Evolutionary conservation across 2,113 vertebrate genomes (phyloP), one percentile per base, ranked within the genome.

Genomic region (Burhinus bistriatus): DNA sequence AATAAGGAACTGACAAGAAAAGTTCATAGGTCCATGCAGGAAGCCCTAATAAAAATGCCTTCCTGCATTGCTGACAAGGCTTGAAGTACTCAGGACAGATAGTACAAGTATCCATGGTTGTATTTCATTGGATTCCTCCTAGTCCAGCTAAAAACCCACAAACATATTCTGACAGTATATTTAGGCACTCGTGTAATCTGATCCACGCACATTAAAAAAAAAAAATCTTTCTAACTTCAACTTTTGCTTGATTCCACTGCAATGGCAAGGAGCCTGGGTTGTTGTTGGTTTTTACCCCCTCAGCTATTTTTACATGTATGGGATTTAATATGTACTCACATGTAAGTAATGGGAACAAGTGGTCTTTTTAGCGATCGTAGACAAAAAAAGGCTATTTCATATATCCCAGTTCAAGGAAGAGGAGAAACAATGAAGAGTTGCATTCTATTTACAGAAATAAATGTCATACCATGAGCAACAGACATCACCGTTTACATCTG

Each of bases 101-200:
- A 84, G 18, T 61, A 22, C 36, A 73, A 72, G 25, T 44, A 86
- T 77, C 40, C 52, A 30, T 2, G 5, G 72, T 27, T 68, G 6
- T 22, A 64, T 80, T 92, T 88, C 61, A 44, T n/a, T 4, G 1
- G n/a, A 61, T 65, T 89, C 55, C 58, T 95, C 38, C 64, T 9
- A 89, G 64, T 34, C 27, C 85, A 68, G 69, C 64, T 84, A 82
- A 71, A 97, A 96, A 44, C 57, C 86, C 94, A 95, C 86, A 92
- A 58, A 92, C 14, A 4, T 86, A 92, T 78, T 81, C 90, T 61
- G 69, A 58, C 71, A 70, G 68, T 76, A 77, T 78, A 92, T 93
- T 96, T 83, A 94, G 75, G 68, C 64, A 83, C 29, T 92, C 79
- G 32, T 83, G 89, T 83, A 94, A 94, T 30, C 44, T n/a, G 82